A percentile compares a stretch with the other conserved stretches of the same genome.
Conservation (phyloP, 2,888 invertebrate species). For the Dryadula phaetusa region DNA sequence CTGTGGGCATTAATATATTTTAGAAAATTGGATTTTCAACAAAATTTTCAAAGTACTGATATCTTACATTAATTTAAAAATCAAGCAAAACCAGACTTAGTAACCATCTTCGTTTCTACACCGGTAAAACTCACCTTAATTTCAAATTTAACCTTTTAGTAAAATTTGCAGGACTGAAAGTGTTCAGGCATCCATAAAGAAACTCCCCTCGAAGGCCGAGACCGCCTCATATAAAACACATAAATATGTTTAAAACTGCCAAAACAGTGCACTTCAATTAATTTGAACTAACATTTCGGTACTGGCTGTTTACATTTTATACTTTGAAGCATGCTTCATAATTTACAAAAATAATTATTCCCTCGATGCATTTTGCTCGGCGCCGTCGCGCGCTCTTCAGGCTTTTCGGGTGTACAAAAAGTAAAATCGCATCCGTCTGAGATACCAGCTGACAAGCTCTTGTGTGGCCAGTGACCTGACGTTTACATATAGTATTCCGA, state of each 20-base stretch:
- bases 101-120: slow-evolving; percentile 10
- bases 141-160: slow-evolving; percentile 21
- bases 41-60: not conserved
- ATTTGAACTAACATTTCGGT: slow-evolving; percentile 11
- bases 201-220: slow-evolving; percentile 19
- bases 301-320: slow-evolving; percentile 11
- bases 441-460: slow-evolving; percentile 70
- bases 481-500: slow-evolving; percentile 38
- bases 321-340: slow-evolving; percentile 15
- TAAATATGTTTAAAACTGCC: slow-evolving; percentile 12
- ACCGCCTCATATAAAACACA: slow-evolving; percentile 5
- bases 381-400: slow-evolving; percentile 67
- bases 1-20: too few species aligned
- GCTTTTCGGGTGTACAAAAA: slow-evolving; percentile 67
- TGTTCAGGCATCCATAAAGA: slow-evolving; percentile 21
- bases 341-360: slow-evolving; percentile 42
- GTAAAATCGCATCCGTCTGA: slow-evolving; percentile 69
- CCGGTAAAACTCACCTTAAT: slow-evolving; percentile 8
- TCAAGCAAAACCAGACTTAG: not conserved
- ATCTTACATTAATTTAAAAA: slow-evolving; percentile 1
- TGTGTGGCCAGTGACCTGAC: slow-evolving; percentile 68
- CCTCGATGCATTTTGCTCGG: slow-evolving; percentile 65
- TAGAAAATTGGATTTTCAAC: too few species aligned
- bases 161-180: slow-evolving; percentile 12
- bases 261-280: slow-evolving; percentile 23